Evolutionary conservation across 2,113 vertebrate species (phyloP).

Genomic region (Clarias macrocephalus): DNA sequence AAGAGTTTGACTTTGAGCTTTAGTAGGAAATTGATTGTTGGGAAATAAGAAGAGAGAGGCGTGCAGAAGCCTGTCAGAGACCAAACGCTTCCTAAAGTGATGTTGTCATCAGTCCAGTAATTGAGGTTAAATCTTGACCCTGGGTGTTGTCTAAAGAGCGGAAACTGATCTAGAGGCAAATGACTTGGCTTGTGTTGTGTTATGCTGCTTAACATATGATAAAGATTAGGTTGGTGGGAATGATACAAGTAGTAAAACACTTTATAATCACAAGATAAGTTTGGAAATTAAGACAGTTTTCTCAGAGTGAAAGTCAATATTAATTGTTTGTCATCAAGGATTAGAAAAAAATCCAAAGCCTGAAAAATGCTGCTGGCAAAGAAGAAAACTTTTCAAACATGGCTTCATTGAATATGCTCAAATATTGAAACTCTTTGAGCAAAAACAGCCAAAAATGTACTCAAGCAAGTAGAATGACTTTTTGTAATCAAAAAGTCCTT

Average conservation of each 20-base stretch:
- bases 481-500: no score
- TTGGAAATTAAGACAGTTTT: neutral
- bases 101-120: conserved; percentile 32
- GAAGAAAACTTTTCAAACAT: neutral
- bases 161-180: neutral
- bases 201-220: neutral
- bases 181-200: neutral
- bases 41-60: conserved; percentile 49
- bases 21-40: conserved; percentile 49
- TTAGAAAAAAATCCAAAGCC: neutral
- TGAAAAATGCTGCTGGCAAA: neutral
- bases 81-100: neutral
- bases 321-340: neutral
- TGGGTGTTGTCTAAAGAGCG: neutral
- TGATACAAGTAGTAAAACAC: neutral
- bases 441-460: neutral
- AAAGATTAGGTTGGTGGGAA: neutral
- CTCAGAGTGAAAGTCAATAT: neutral
- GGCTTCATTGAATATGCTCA: neutral
- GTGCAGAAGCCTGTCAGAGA: conserved; percentile 41
- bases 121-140: conserved; percentile 5
- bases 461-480: no score
- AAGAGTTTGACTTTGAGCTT: conserved; percentile 53
- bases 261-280: neutral
- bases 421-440: neutral